Evolutionary conservation across 2,888 invertebrate species (phyloP), one percentile per base, ranked within the genome.

Genomic region (Incurvaria masculella): DNA sequence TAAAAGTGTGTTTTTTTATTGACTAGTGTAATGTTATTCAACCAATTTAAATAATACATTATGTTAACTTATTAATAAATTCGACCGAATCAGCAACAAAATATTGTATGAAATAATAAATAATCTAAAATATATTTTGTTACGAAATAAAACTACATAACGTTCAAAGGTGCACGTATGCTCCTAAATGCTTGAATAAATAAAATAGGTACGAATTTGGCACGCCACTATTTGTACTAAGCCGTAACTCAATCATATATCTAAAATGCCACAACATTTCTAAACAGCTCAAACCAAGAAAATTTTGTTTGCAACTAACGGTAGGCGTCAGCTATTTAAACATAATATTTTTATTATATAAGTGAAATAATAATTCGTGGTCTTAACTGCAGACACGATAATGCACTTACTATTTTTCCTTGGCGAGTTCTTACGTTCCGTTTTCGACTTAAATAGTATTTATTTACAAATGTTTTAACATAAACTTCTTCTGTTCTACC

Each of bases 141-240:
- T 6, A 14, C 10, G 10, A 23, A 23, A 23, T 23, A 23, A 33
- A 33, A 33, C 33, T 33, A 33, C 8, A 14, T n/a, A 33, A 33
- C 33, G 33, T 33, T 14, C 14, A 33, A 33, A 33, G 8, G 14
- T 33, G 33, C 14, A 33, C 33, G 33, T 33, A 33, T 33, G 8
- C 14, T 33, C 33, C 14, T 33, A 33, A 33, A 33, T 33, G 33
- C 33, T 33, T 33, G 11, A 33, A 33, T 33, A 33, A 33, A 33
- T n/a, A 61, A 66, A 57, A 57, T 71, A 72, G 74, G 71, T 63
- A 63, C 63, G 61, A 62, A 67, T 76, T 78, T 76, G 76, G 75
- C 75, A 75, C 76, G 69, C 74, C 65, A 66, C 71, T 70, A 68
- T 66, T 70, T 74, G 68, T 70, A 73, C 72, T 74, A 69, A 70